Base-by-base conservation (phyloP, 2,888 invertebrate genomes). In the Chelonus formosanus region DNA sequence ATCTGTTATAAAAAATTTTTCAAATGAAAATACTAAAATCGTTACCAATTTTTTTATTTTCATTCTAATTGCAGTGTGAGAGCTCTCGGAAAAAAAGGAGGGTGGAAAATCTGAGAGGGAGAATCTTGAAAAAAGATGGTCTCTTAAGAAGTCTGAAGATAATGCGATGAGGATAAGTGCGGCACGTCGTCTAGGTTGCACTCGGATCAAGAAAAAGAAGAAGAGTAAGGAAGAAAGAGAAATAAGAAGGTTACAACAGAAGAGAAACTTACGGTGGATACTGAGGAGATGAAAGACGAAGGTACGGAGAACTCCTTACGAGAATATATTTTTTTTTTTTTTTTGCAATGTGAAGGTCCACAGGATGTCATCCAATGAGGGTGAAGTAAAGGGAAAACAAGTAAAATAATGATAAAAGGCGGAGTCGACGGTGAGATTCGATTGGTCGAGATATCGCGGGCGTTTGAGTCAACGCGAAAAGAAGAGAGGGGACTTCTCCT, bases 371-470 rank as follows among this genome's bases (percentile, higher is more conserved):
- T 84, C 83, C 84, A 84, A 84, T 84, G 80, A 80, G 82, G 81
- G 80, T 80, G 79, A 80, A 82, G 83, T 80, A 82, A 79, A 82
- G 80, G 80, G 78, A 83, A 84, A 84, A 83, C 83, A 84, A 84
- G 83, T 84, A 84, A 84, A 84, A 84, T 84, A 82, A 84, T 84
- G 84, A 84, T 84, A 84, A 84, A 84, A 84, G 84, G 84, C 84
- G 84, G 84, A 84, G 84, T 82, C 77, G 79, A 76, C 77, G 80
- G 80, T 76, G 83, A 78, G 78, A 83, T 82, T 84, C 79, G 83
- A 84, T 84, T 84, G 84, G 84, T 82, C 84, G 84, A 84, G 83
- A 84, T 83, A 84, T 83, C 81, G 81, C 80, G 76, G 80, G 80
- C 82, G 83, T 82, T 82, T 78, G 80, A 81, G 80, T 79, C 81